Conservation (phyloP, 2,113 vertebrate species). For the Isichthys henryi region DNA sequence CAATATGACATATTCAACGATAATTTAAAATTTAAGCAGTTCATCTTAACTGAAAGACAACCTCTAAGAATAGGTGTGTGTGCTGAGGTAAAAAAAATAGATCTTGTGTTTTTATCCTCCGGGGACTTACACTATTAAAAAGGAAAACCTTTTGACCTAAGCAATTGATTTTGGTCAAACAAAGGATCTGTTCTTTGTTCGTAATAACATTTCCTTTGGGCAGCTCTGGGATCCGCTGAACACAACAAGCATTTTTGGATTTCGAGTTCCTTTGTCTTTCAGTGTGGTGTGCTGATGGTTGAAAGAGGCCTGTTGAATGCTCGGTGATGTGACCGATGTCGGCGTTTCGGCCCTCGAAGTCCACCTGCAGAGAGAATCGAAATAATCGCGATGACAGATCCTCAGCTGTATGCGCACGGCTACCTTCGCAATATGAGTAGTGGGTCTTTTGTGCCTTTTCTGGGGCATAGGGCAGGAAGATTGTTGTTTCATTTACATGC, state of each 20-base stretch:
- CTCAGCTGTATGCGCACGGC: background rate
- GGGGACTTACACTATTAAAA: background rate
- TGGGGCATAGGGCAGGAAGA: background rate
- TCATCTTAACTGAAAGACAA: background rate
- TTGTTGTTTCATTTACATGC: background rate
- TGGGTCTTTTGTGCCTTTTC: background rate
- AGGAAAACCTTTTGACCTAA: background rate
- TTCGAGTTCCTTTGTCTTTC: background rate
- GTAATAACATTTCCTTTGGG: background rate
- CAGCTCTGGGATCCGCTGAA: background rate
- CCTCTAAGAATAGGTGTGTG: background rate
- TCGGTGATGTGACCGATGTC: background rate
- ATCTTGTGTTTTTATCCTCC: background rate
- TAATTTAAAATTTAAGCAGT: background rate
- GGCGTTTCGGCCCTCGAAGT: background rate
- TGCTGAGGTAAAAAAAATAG: background rate
- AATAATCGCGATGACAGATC: background rate
- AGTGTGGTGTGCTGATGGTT: background rate
- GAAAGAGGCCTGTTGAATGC: background rate
- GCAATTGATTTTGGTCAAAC: background rate
- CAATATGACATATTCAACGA: background rate
- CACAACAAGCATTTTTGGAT: background rate
- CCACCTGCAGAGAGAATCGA: background rate
- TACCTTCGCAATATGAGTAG: background rate
- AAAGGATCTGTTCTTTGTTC: background rate